Base-by-base conservation (phyloP, 2,113 vertebrate species). In the Cinclus mexicanus region DNA sequence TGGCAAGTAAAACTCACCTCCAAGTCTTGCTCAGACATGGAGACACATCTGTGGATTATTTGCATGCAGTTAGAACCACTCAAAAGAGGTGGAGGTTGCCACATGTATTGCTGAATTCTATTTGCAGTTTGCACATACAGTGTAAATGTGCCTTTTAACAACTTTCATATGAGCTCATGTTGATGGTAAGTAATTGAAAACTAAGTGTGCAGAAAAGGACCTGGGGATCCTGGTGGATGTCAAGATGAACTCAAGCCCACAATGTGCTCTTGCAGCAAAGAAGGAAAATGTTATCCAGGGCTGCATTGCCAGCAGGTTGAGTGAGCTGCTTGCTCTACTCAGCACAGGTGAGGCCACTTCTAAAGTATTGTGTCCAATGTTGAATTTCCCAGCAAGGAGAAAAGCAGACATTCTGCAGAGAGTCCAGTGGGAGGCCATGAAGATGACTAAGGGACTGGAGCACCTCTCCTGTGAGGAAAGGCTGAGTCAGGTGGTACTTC, bases 161-260 rank as follows among this genome's bases (percentile, higher is more conserved):
- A 1, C 13, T 67, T 44, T 53, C 24, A 16, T 39, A 49, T 8
- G 20, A 41, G 14, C 14, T 44, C 39, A 29, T 18, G 25, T 7
- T 78, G 67, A 13, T 33, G 42, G 39, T 33, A 69, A 3, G 5
- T 29, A 50, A 37, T 26, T 28, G 23, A 13, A 74, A 79, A 74
- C 33, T 24, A 65, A 25, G 28, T 50, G 41, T 64, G 35, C 50
- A 69, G 39, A 31, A 63, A 89, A 78, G 44, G 33, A 69, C 22
- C 31, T 29, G 31, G 28, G 3, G 4, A 9, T 42, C 42, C 23
- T 64, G 31, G 19, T 60, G 33, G 20, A 15, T 16, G 22, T 4
- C 28, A 29, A 33, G 17, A 4, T 20, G 59, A 82, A 55, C 28
- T 50, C 0, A 0, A 69, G 31, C 33, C 39, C 61, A 46, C 14